Base-by-base conservation (phyloP, 2,113 vertebrate species). In the Hipposideros armiger region DNA sequence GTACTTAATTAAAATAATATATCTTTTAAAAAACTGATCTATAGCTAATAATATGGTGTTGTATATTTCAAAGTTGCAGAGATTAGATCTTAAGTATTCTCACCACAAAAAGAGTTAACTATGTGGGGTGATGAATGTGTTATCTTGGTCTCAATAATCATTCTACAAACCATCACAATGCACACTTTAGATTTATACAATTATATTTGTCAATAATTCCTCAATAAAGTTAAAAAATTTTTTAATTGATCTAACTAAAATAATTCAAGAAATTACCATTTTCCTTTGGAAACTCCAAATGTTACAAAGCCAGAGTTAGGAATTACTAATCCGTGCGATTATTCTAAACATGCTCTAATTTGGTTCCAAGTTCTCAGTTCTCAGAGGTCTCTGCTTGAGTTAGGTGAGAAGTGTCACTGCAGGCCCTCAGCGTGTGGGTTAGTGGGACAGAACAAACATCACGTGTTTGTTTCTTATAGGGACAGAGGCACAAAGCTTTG, bases 271-370 rank as follows among this genome's bases (percentile, higher is more conserved):
- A 78, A n/a, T 62, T 17, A 7, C 64, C 22, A 66, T 83, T 93
- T 96, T 78, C 42, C 62, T 78, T 70, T 77, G 15, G 69, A 83
- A 91, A 42, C 56, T 77, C 69, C 30, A 92, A 90, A 22, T 77
- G 30, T 73, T 87, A 88, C 40, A 93, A 93, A 81, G 66, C 32
- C 50, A 47, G 76, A 87, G 45, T 69, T 40, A 58, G 28, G 24
- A 96, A 69, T 69, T 70, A 74, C 56, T 60, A 87, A 26, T 87
- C 42, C 19, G 30, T 77, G 40, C 4, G 13, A 87, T 73, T 62
- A 70, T 60, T 56, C 54, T 69, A 74, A 74, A 85, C 7, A 69
- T 60, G 66, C 19, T 91, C 78, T 54, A n/a, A 26, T n/a, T 70
- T 64, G 40, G 47, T 17, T 90, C 52, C 45, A 87, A 50, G 66